Percentiles rank a stretch among this genome's conserved stretches.
Evolutionary conservation across 2,113 vertebrate genomes (phyloP).

Genomic region (Pimephales promelas): DNA sequence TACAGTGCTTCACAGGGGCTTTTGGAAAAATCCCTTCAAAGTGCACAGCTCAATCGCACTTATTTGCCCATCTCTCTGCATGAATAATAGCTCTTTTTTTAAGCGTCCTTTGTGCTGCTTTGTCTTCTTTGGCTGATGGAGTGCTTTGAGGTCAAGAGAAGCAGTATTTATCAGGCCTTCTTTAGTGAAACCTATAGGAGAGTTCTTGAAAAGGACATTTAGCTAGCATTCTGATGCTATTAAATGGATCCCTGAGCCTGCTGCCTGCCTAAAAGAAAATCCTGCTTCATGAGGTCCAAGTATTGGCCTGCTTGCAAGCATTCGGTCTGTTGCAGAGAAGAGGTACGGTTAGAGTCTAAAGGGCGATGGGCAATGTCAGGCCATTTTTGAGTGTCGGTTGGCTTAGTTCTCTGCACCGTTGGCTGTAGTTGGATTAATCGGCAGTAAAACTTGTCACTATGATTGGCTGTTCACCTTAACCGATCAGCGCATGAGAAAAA

Average conservation of each 20-base stretch:
- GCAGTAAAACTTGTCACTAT: too few species aligned
- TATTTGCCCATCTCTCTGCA: conserved; percentile 47
- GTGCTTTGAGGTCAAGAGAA: conserved; percentile 54
- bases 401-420: too few species aligned
- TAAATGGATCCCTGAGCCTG: conserved; percentile 6
- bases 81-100: conserved; percentile 46
- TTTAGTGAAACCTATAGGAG: conserved; percentile 14
- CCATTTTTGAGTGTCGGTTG: too few species aligned
- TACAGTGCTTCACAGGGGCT: conserved; percentile 55
- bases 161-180: conserved; percentile 50
- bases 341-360: too few species aligned
- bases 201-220: conserved; percentile 37
- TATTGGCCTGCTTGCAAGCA: neutral
- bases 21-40: conserved; percentile 48
- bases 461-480: too few species aligned
- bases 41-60: conserved; percentile 53
- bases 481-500: too few species aligned
- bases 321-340: neutral
- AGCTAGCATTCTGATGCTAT: conserved; percentile 7
- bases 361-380: too few species aligned
- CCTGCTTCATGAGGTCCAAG: neutral
- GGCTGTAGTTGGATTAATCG: too few species aligned
- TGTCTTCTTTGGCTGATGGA: conserved; percentile 46
- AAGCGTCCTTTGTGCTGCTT: conserved; percentile 54
- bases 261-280: neutral